Conservation (phyloP, 2,888 invertebrate genomes). For the Eucriotettix oculatus region DNA sequence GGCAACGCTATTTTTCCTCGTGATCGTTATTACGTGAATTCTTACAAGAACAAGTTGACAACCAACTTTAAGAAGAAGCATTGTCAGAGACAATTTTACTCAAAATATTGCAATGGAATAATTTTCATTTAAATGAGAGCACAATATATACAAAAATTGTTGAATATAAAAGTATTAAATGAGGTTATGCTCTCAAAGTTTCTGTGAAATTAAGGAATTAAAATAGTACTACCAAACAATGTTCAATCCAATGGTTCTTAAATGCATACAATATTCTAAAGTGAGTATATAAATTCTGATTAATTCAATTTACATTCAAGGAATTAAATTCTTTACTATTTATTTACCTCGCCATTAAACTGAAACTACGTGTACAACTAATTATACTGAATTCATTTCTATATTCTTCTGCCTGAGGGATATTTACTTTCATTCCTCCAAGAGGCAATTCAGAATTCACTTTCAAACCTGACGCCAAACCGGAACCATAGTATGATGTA, state of each 20-base stretch:
- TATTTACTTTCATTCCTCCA: slow-evolving; percentile 32
- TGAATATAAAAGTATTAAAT: too few species aligned
- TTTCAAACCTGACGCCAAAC: slow-evolving; percentile 21
- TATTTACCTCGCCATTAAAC: slow-evolving; percentile 31
- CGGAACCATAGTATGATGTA: slow-evolving; percentile 24
- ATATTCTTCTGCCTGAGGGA: slow-evolving; percentile 27
- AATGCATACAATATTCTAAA: not conserved
- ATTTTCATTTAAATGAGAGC: too few species aligned
- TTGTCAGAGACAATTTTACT: too few species aligned
- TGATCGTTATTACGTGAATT: too few species aligned
- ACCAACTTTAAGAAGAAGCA: too few species aligned
- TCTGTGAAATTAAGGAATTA: too few species aligned
- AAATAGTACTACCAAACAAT: too few species aligned
- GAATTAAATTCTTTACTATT: not conserved
- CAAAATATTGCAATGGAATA: too few species aligned
- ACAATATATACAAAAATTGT: too few species aligned
- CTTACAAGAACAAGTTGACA: too few species aligned
- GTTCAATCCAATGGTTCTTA: not conserved
- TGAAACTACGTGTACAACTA: slow-evolving; percentile 34
- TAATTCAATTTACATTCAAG: not conserved
- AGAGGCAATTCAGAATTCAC: slow-evolving; percentile 33
- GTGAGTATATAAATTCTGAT: not conserved
- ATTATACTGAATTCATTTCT: slow-evolving; percentile 37
- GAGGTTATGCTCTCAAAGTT: too few species aligned
- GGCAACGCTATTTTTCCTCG: too few species aligned